Base-by-base conservation (phyloP, 2,113 vertebrate species). In the Smithornis capensis region DNA sequence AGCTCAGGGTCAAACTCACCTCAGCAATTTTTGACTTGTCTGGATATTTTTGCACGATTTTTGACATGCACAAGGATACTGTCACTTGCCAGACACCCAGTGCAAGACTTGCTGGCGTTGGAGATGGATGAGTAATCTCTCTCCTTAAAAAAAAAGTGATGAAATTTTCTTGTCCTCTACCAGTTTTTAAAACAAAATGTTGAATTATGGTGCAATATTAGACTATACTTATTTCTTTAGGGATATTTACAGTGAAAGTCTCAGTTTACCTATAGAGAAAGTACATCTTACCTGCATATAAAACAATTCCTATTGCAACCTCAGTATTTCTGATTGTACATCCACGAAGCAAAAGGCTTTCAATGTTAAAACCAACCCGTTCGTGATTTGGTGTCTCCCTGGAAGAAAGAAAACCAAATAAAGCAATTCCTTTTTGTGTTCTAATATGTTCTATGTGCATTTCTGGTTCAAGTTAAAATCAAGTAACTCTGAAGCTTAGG, bases 361-460 rank as follows among this genome's bases (percentile, higher is more conserved):
- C 98, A 31, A 96, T 98, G 94, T 98, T 97, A 91, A 98, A 97
- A 78, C 97, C 97, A 57, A 97, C 96, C 47, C 93, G 98, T 89
- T 98, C 98, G 75, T 98, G 89, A 95, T 99, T 98, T 53, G 98
- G 97, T 76, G 97, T 98, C 84, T 99, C 98, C 98, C 99, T 99
- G 97, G 83, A 97, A 91, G 19, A 82, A 92, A 37, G 10, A 87
- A 62, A 78, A 84, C 18, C 68, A 45, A 92, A 59, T 15, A 42
- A 42, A 84, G 6, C 16, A 35, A 75, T 63, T 33, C 1, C 12
- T 24, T 78, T 91, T 91, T 49, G 12, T 81, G 5, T 57, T 88
- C 65, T 77, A 40, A 40, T 40, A 40, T 40, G 40, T 24, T 57
- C 49, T 49, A 2, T 38, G 10, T 14, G 8, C 3, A 3, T 23